Conservation (phyloP, 1,140 invertebrate genomes). For the Eumeta japonica region DNA sequence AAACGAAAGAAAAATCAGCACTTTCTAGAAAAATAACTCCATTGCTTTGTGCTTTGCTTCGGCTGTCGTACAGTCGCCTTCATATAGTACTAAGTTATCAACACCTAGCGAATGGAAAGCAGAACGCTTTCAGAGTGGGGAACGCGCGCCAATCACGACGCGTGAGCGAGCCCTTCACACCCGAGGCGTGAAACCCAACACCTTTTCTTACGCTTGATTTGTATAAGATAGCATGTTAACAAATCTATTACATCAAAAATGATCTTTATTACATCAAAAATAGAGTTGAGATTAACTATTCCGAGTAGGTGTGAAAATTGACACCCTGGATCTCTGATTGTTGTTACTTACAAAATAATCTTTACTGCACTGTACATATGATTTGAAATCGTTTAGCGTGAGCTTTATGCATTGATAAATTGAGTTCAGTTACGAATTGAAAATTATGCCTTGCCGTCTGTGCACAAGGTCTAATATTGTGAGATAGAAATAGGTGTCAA, state of each 20-base stretch:
- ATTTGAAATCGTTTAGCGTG: no score
- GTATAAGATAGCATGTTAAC: no score
- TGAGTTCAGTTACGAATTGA: no score
- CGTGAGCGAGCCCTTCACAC: conserved; percentile 42
- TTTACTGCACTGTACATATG: background rate
- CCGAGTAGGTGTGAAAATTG: conserved; percentile 47
- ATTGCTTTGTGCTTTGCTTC: no score
- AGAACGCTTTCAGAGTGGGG: conserved; percentile 7
- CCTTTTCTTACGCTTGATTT: conserved; percentile 19
- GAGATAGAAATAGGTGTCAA: no score
- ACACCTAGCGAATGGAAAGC: conserved; percentile 22
- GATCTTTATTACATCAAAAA: fast-evolving
- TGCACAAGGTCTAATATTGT: no score
- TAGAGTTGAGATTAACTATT: conserved; percentile 16
- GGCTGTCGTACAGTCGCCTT: no score
- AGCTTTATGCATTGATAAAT: no score
- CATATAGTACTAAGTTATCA: conserved; percentile 34
- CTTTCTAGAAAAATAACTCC: no score
- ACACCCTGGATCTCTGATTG: conserved; percentile 31
- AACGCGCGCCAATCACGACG: conserved; percentile 31
- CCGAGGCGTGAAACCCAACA: conserved; percentile 49
- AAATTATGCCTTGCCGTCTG: no score
- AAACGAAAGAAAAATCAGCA: no score
- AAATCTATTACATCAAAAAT: no score
- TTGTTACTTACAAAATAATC: background rate